phyloP scores from a whole-genome alignment of 2,797 vertebrate genomes.

The Lagocephalus sceleratus region DNA sequence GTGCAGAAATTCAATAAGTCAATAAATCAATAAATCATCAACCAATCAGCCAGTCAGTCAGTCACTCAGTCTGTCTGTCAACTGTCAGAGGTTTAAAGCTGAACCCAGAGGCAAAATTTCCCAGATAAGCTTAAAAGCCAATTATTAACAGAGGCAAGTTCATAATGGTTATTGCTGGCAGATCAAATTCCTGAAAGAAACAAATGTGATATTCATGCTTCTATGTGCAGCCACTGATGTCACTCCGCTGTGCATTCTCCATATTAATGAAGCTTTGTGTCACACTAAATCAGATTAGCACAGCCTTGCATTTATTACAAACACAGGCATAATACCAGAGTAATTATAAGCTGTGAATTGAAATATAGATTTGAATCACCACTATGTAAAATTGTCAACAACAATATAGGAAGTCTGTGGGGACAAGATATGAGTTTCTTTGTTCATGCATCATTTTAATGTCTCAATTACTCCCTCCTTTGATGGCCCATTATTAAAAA shows the following conservation, averaged over 20 bases:
- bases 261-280: conserved; percentile 64
- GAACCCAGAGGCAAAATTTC: conserved; percentile 4
- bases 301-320: conserved; percentile 56
- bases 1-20: conserved; percentile 1
- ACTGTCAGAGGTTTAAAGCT: background rate
- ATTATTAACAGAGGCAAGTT: conserved; percentile 7
- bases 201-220: conserved; percentile 22
- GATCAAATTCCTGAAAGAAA: conserved; percentile 20
- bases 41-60: no score
- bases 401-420: conserved; percentile 47
- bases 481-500: conserved; percentile 18
- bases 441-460: conserved; percentile 26
- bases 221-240: conserved; percentile 24
- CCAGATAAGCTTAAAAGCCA: conserved; percentile 5
- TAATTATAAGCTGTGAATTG: conserved; percentile 66
- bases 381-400: conserved; percentile 50
- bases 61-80: no score
- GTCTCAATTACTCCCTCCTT: conserved; percentile 40
- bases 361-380: conserved; percentile 59
- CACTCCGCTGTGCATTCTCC: conserved; percentile 34
- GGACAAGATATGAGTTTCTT: conserved; percentile 46
- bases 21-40: no score
- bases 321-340: conserved; percentile 45
- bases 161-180: conserved; percentile 20
- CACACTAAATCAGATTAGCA: conserved; percentile 59